Conservation (phyloP, 1,140 invertebrate genomes). For the Bombus turneri region DNA sequence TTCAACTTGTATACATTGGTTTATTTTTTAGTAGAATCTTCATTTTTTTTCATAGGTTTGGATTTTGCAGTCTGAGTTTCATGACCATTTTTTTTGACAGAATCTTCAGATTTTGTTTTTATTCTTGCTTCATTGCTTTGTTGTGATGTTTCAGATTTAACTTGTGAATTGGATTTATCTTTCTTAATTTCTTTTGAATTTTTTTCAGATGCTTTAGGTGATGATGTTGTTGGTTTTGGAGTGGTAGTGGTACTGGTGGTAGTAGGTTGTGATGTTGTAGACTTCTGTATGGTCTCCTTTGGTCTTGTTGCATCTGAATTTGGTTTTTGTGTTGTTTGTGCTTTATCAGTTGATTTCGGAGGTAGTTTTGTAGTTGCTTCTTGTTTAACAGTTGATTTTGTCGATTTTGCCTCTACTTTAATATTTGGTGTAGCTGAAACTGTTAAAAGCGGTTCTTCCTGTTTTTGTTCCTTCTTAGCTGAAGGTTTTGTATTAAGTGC, state of each 20-base stretch:
- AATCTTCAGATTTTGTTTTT: constrained; percentile 31
- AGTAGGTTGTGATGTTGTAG: constrained; percentile 1
- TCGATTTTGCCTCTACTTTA: constrained; percentile 59
- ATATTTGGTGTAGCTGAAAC: constrained; percentile 19
- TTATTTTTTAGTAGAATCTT: constrained; percentile 31
- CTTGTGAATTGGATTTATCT: constrained; percentile 1
- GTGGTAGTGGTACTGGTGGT: constrained; percentile 43
- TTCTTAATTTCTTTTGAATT: constrained; percentile 21
- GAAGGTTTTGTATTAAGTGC: constrained; percentile 38
- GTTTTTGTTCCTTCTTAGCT: constrained; percentile 13
- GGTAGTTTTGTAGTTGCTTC: constrained; percentile 49
- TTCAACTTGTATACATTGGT: background rate
- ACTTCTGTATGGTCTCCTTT: constrained; percentile 31
- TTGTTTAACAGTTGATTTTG: constrained; percentile 40
- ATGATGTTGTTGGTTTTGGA: constrained; percentile 19
- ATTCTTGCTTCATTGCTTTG: background rate
- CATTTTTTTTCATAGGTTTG: constrained; percentile 26
- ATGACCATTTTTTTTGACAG: constrained; percentile 9
- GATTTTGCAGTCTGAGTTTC: constrained; percentile 17
- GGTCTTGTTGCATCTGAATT: constrained; percentile 42
- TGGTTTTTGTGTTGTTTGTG: constrained; percentile 30
- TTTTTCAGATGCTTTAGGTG: constrained; percentile 35
- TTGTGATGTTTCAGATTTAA: background rate
- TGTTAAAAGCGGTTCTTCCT: constrained; percentile 1
- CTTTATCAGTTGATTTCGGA: constrained; percentile 51